Evolutionary conservation across 2,888 invertebrate species (phyloP), one percentile per base, ranked within the genome.

Genomic region (Galerucella nymphaeae): DNA sequence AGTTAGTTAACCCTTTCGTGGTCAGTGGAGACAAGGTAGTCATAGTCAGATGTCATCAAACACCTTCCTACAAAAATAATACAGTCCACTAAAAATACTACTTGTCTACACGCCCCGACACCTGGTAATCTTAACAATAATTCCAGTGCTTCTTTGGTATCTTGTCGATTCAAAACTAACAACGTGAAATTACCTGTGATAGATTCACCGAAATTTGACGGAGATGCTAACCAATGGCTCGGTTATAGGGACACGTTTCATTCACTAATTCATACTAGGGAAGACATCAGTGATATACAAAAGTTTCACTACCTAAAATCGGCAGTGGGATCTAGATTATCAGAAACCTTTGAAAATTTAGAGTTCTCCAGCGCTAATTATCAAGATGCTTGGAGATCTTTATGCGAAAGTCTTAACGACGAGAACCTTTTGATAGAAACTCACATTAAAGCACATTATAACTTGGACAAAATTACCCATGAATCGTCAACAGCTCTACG

Each of bases 321-420:
- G 14, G 14, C 45, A 2, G 20, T 18, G 13, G 64, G 64, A 5
- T 5, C 48, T 5, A 64, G 14, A 11, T 11, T 64, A 9, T 13
- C 20, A 20, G 64, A 64, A 45, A 64, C 23, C 20, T 14, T 64
- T 10, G 64, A 18, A 20, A 64, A 48, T 41, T 16, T 64, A 14
- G 48, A 64, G n/a, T 42, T 63, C 13, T 63, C 64, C 13, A 48
- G 20, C 18, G 48, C 14, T 13, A 64, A 64, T 11, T 64, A 64
- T 20, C 23, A 23, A 23, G 23, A 23, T 23, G 23, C 23, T 23
- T 23, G 23, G 23, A 23, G 23, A 23, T 23, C 23, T 23, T 23
- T 23, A 23, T 23, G 23, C 23, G 23, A 23, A 23, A 2, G 23
- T 23, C 4, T 23, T 23, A 9, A 48, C 5, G 23, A 30, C 18